phyloP scores from a whole-genome alignment of 2,888 invertebrate genomes.

The Saturnia japonica region DNA sequence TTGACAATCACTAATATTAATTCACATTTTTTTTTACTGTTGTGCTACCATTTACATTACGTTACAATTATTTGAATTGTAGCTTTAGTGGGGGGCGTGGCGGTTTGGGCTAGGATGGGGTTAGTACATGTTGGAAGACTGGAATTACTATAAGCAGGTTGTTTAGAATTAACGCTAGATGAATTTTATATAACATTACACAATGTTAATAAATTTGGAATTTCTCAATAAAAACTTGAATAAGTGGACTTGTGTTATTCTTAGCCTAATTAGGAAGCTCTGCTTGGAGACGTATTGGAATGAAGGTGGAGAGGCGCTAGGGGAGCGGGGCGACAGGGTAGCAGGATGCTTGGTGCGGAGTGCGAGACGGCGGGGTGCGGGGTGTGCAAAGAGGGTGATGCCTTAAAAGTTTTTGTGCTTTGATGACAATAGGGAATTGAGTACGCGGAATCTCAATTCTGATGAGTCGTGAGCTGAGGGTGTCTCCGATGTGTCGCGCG shows the following conservation, averaged over 20 bases:
- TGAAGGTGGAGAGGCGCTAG: neutral
- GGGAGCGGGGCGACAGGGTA: no score
- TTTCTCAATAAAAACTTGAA: slow-evolving; percentile 69
- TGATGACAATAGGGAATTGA: neutral
- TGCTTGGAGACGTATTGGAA: neutral
- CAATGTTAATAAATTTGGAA: slow-evolving; percentile 66
- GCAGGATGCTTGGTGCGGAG: neutral
- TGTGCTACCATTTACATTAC: no score
- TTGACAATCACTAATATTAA: no score
- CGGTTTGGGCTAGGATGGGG: neutral
- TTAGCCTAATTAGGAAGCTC: slow-evolving; percentile 24
- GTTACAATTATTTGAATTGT: no score
- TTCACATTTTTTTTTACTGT: no score
- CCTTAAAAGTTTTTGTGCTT: neutral
- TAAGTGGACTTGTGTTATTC: slow-evolving; percentile 37
- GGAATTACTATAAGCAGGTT: slow-evolving; percentile 68
- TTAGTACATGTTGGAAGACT: slow-evolving; percentile 41
- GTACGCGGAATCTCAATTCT: neutral
- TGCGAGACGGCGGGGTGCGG: neutral
- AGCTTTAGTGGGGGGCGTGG: neutral
- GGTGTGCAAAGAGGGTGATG: neutral
- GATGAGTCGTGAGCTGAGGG: neutral
- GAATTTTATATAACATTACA: slow-evolving; percentile 64
- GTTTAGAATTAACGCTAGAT: slow-evolving; percentile 70
- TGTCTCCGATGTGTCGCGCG: neutral